A percentile compares a stretch with the other conserved stretches of the same genome.
These are phyloP conservation scores for Pachyseris speciosa DNA, from an alignment of 64 coral and sea anemone species.

Conservation along the genomic window DNA sequence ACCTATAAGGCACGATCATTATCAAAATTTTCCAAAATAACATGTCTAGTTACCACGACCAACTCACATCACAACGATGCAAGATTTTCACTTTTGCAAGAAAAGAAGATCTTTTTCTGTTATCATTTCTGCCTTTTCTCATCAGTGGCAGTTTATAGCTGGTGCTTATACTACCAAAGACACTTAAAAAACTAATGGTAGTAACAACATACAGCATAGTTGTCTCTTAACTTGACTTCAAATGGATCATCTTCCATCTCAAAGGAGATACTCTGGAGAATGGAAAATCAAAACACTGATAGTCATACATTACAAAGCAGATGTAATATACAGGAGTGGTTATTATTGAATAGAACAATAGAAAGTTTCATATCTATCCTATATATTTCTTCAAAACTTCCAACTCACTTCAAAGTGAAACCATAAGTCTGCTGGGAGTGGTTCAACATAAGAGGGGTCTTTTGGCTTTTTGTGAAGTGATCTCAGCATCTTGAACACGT, in stretches of 20 bases:
- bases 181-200: not conserved
- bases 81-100: too few relatives aligned
- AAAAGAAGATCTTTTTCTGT: too few relatives aligned
- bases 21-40: too few relatives aligned
- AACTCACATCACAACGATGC: too few relatives aligned
- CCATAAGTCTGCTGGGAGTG: slow-evolving; percentile 88
- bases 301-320: not conserved
- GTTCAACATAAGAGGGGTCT: slow-evolving; percentile 67
- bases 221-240: slow-evolving; percentile 97
- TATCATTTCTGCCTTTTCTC: too few relatives aligned
- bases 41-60: too few relatives aligned
- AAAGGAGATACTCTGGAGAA: slow-evolving; percentile 72
- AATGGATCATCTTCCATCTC: slow-evolving; percentile 97
- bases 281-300: not conserved
- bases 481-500: slow-evolving; percentile 88
- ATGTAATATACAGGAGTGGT: not conserved
- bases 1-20: too few relatives aligned
- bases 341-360: not conserved
- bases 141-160: not conserved
- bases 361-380: not conserved
- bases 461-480: slow-evolving; percentile 79
- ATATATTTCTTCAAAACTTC: not conserved
- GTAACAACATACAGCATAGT: slow-evolving; percentile 87
- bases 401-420: slow-evolving; percentile 67
- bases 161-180: too few relatives aligned